Evolutionary conservation across 2,797 vertebrate genomes (phyloP).

Genomic region (Myiotriccus ornatus): DNA sequence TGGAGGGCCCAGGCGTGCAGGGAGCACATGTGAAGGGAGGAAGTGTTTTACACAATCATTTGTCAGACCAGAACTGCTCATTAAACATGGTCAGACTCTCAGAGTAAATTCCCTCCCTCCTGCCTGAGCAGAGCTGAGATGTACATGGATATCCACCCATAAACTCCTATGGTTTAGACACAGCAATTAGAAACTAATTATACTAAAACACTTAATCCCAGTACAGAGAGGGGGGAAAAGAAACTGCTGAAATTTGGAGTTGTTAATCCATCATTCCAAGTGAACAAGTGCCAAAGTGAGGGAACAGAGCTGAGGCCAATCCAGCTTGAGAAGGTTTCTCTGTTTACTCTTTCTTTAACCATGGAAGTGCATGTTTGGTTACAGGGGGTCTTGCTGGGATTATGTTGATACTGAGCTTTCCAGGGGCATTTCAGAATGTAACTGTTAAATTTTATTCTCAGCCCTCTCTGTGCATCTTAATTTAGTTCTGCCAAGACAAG

Average conservation of each 20-base stretch:
- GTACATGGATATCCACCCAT: not conserved
- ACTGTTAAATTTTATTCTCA: not conserved
- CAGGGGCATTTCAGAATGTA: conserved; percentile 24
- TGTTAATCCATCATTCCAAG: conserved; percentile 72
- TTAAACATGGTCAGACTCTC: conserved; percentile 29
- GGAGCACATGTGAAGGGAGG: conserved; percentile 1
- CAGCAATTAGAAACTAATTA: conserved; percentile 71
- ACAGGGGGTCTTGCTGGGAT: conserved; percentile 54
- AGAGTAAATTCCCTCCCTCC: not conserved
- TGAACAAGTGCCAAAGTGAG: conserved; percentile 46
- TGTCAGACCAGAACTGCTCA: conserved; percentile 10
- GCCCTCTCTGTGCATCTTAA: not conserved
- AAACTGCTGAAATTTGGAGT: conserved; percentile 48
- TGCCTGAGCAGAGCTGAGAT: conserved; percentile 32
- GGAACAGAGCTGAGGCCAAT: conserved; percentile 42
- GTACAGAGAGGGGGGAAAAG: not conserved
- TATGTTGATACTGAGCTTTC: conserved; percentile 63
- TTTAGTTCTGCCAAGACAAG: not conserved
- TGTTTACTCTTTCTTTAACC: conserved; percentile 68
- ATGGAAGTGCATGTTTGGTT: conserved; percentile 43
- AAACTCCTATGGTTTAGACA: not conserved
- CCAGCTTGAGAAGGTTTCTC: conserved; percentile 54
- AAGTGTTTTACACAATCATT: conserved; percentile 26
- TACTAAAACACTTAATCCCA: conserved; percentile 62
- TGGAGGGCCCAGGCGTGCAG: not conserved